These are phyloP conservation scores for Myripristis jacobus DNA, from an alignment of 2,797 vertebrate species.

Conservation along the genomic window DNA sequence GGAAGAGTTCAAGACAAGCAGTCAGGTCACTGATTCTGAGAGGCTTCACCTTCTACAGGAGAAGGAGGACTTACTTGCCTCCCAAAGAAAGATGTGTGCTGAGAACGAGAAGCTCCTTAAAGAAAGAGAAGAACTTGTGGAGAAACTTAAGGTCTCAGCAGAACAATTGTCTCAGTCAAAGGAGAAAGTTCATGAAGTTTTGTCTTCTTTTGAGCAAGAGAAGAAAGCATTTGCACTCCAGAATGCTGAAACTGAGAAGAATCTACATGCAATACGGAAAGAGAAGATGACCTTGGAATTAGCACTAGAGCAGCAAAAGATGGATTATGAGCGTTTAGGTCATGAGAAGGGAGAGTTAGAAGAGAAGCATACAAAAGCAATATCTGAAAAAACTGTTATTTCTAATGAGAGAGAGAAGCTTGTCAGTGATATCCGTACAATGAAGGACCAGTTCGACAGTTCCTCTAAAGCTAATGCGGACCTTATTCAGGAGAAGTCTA, in stretches of 20 bases:
- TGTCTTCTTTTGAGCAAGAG: constrained; percentile 79
- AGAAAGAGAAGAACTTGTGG: constrained; percentile 80
- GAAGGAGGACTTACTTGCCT: constrained; percentile 85
- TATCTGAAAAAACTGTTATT: constrained; percentile 74
- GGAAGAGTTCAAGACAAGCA: constrained; percentile 88
- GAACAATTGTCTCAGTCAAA: constrained; percentile 75
- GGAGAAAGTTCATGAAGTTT: constrained; percentile 71
- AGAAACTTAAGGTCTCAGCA: constrained; percentile 73
- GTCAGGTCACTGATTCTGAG: constrained; percentile 85
- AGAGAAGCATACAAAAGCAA: constrained; percentile 79
- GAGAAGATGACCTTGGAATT: constrained; percentile 86
- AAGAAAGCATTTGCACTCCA: constrained; percentile 79
- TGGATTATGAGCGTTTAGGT: constrained; percentile 78
- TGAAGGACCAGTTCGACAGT: constrained; percentile 82
- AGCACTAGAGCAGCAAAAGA: constrained; percentile 80
- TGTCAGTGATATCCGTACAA: constrained; percentile 66
- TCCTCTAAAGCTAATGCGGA: constrained; percentile 75
- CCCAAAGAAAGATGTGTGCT: constrained; percentile 81
- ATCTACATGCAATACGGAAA: constrained; percentile 80
- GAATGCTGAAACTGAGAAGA: constrained; percentile 78
- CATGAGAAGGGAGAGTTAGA: constrained; percentile 81
- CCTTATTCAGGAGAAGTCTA: constrained; percentile 76
- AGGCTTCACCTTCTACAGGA: constrained; percentile 87
- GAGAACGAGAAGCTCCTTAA: constrained; percentile 86
- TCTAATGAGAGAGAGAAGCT: constrained; percentile 82